Conservation (phyloP, 2,888 invertebrate species). For the Rhamnusium bicolor region DNA sequence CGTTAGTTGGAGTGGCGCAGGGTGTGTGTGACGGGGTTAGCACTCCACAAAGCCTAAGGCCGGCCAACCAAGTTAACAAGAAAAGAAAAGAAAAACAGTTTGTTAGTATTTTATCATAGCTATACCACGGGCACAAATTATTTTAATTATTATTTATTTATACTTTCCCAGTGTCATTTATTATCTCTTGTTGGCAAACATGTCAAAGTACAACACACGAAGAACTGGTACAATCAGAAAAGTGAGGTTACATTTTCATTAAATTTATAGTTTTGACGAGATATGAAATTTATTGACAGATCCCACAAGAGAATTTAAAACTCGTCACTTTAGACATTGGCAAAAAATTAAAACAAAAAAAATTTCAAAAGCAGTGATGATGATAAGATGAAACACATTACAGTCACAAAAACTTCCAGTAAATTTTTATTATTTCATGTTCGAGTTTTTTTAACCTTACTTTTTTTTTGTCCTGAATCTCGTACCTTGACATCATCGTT, state of each 20-base stretch:
- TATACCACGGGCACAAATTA: constrained; percentile 55
- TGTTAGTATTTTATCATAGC: constrained; percentile 69
- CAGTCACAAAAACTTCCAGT: too few relatives aligned
- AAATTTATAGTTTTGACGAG: too few relatives aligned
- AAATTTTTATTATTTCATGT: too few relatives aligned
- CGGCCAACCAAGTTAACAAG: constrained; percentile 71
- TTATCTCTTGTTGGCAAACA: neutral
- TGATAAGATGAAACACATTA: too few relatives aligned
- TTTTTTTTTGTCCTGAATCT: neutral
- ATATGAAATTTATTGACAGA: too few relatives aligned
- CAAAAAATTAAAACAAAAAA: too few relatives aligned
- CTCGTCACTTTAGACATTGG: too few relatives aligned
- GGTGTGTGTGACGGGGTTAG: constrained; percentile 73
- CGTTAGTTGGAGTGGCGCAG: constrained; percentile 63
- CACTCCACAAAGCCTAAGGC: constrained; percentile 81
- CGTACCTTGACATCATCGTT: neutral
- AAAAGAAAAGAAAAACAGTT: constrained; percentile 71
- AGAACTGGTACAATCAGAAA: neutral
- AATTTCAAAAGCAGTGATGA: too few relatives aligned
- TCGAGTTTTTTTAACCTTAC: constrained; percentile 4
- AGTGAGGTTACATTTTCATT: neutral
- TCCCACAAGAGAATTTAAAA: too few relatives aligned
- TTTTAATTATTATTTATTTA: constrained; percentile 22
- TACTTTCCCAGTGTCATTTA: constrained; percentile 39
- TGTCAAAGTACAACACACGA: neutral